Base-by-base conservation (phyloP, 2,888 invertebrate species). In the Perdita meconis region DNA sequence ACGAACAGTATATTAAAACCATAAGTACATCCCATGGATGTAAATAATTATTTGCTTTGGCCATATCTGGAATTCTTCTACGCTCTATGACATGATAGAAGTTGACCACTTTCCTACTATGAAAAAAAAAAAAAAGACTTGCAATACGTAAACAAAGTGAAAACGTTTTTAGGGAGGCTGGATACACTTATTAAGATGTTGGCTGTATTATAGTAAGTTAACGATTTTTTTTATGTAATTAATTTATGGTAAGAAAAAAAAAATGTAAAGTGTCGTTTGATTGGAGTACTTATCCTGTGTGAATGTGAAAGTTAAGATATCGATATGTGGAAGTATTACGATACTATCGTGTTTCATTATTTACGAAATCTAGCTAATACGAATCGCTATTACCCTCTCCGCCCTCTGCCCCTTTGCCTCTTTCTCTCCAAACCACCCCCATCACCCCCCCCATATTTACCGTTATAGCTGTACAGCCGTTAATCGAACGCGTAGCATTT, bases 121-220 rank as follows among this genome's bases (percentile, higher is more conserved):
- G 44, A 59, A 78, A 75, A 83, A 79, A 78, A 75, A 83, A 79
- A 84, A 81, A 86, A 86, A 88, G 86, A 89, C 86, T 88, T 87
- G 84, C 85, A 78, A 85, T 85, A 83, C 75, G 84, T 86, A 86
- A 87, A 84, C 80, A 85, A 84, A 83, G 82, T 80, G 73, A 66
- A 82, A 86, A 86, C 73, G 83, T 84, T 89, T 87, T 87, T 86
- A 88, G 88, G 88, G 86, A 89, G 86, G 88, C 89, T 90, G 89
- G 88, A 87, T 88, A 87, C 85, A 89, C 86, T 88, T 86, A 87
- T 87, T 86, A 83, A 88, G 86, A 88, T 86, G 85, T 86, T 91
- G 90, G 89, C 87, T 91, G 90, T 91, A 90, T 90, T 89, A 91
- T 91, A 91, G 90, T 88, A 90, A 90, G 88, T 90, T 90, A 90